Percentiles rank a stretch among this genome's conserved stretches.
Evolutionary conservation across 1,140 invertebrate species (phyloP).

Genomic region (Samia ricini): DNA sequence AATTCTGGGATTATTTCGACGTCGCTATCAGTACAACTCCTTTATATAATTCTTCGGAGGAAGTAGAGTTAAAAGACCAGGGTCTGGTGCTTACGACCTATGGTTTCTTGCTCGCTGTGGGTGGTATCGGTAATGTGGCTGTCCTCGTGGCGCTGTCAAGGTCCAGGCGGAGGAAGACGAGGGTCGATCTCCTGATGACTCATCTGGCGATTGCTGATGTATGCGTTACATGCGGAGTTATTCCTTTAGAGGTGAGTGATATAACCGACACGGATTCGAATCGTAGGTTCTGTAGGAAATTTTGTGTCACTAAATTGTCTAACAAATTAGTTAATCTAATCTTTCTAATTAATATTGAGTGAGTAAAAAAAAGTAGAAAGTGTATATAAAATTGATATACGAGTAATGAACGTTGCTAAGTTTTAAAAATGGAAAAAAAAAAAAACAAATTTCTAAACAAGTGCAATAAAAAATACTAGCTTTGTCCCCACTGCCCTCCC

Average conservation of each 20-base stretch:
- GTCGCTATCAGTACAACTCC: constrained; percentile 13
- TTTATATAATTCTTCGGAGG: constrained; percentile 23
- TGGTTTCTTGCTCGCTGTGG: constrained; percentile 81
- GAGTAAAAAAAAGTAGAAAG: too few relatives aligned
- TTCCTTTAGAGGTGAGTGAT: constrained; percentile 84
- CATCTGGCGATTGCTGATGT: constrained; percentile 88
- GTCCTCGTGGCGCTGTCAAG: constrained; percentile 86
- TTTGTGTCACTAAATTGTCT: too few relatives aligned
- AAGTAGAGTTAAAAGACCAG: constrained; percentile 39
- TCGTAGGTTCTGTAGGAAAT: too few relatives aligned
- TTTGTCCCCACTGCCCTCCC: too few relatives aligned
- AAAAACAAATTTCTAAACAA: too few relatives aligned
- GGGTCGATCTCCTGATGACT: constrained; percentile 87
- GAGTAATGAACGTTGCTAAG: too few relatives aligned
- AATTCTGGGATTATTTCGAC: constrained; percentile 55
- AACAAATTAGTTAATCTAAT: too few relatives aligned
- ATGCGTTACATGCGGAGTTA: constrained; percentile 88
- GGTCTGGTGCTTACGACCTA: constrained; percentile 48
- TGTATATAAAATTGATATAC: too few relatives aligned
- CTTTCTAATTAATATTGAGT: too few relatives aligned
- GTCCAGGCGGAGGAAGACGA: constrained; percentile 82
- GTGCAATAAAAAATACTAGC: too few relatives aligned
- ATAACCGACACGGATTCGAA: too few relatives aligned
- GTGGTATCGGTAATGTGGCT: constrained; percentile 74
- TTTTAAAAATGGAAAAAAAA: too few relatives aligned